These are phyloP conservation scores for Mormyrops attenuatus DNA, from an alignment of 2,797 vertebrate species.

Conservation along the genomic window DNA sequence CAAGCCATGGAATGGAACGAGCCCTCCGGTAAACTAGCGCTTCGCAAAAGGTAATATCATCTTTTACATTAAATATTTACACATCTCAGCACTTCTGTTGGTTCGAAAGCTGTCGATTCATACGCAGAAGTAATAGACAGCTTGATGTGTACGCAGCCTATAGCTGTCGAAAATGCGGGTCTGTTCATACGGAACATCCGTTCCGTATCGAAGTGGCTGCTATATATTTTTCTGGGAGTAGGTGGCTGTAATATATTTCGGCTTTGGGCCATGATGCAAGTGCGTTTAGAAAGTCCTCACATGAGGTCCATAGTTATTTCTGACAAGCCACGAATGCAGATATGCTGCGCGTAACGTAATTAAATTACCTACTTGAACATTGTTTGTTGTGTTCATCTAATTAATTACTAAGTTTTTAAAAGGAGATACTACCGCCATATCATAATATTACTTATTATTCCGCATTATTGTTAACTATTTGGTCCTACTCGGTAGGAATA, in stretches of 20 bases:
- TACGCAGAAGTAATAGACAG: background rate
- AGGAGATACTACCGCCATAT: background rate
- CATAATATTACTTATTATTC: background rate
- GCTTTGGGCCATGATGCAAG: background rate
- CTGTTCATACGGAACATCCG: background rate
- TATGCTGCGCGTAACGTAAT: background rate
- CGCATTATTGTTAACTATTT: background rate
- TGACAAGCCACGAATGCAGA: background rate
- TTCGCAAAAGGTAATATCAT: constrained; percentile 29
- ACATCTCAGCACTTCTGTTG: constrained; percentile 13
- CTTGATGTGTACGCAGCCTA: background rate
- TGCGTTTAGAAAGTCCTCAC: background rate
- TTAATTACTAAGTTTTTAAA: constrained; percentile 8
- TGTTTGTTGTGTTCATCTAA: background rate
- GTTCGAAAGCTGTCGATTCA: constrained; percentile 16
- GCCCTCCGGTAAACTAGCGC: constrained; percentile 20
- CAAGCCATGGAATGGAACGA: constrained; percentile 33
- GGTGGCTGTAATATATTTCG: background rate
- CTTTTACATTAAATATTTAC: constrained; percentile 15
- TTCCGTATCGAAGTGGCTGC: background rate
- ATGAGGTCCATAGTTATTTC: background rate
- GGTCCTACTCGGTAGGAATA: background rate
- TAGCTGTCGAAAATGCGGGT: background rate
- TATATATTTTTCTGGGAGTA: background rate
- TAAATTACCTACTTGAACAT: background rate